These are phyloP conservation scores for Drosophila parthenogenetica DNA, from an alignment of 2,888 invertebrate species.

Conservation along the genomic window DNA sequence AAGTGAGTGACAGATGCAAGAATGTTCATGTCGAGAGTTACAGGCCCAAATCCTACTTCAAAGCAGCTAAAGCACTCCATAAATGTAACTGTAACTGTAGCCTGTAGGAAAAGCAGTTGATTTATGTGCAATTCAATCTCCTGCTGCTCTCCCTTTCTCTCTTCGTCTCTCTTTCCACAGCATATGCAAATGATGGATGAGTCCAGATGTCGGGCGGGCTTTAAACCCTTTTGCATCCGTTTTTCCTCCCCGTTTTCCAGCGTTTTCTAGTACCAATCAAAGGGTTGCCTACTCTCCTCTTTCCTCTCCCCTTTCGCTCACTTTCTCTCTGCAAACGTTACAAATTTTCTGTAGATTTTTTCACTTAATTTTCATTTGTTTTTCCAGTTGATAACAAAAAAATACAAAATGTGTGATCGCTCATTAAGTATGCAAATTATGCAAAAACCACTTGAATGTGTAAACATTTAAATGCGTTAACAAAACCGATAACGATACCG, in stretches of 20 bases:
- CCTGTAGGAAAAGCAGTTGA: conserved; percentile 36
- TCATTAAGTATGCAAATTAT: conserved; percentile 77
- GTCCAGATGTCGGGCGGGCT: conserved; percentile 45
- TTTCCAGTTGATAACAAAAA: conserved; percentile 67
- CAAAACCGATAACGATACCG: conserved; percentile 26
- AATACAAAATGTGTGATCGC: conserved; percentile 37
- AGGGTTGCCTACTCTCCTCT: conserved; percentile 31
- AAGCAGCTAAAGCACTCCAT: conserved; percentile 24
- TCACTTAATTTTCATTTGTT: conserved; percentile 80
- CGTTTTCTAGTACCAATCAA: conserved; percentile 24
- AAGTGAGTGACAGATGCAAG: conserved; percentile 31
- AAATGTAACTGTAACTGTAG: conserved; percentile 51
- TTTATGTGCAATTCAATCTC: conserved; percentile 50
- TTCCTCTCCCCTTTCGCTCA: neutral
- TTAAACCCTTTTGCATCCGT: conserved; percentile 22
- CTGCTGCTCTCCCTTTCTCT: conserved; percentile 23
- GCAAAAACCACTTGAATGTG: conserved; percentile 77
- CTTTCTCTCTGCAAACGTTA: conserved; percentile 27
- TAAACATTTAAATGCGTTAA: conserved; percentile 67
- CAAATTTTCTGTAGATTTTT: conserved; percentile 67
- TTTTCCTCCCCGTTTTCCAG: conserved; percentile 5
- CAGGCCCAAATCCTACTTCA: conserved; percentile 14
- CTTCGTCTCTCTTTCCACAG: conserved; percentile 22
- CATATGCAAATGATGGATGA: conserved; percentile 75
- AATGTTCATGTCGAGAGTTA: conserved; percentile 13